Evolutionary conservation across 2,888 invertebrate genomes (phyloP).

Genomic region (Pristionchus maxplancki): DNA sequence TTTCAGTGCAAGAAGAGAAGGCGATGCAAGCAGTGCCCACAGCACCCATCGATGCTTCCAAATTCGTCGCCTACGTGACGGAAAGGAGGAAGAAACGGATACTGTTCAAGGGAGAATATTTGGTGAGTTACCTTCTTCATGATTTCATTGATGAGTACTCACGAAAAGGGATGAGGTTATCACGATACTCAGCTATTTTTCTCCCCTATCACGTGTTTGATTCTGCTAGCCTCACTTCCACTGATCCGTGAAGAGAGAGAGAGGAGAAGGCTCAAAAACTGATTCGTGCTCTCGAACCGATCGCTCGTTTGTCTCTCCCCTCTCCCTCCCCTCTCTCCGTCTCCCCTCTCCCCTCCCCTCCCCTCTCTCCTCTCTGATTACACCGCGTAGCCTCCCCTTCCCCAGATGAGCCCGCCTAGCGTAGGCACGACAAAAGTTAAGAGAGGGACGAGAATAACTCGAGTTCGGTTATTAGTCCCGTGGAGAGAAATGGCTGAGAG

Average conservation of each 20-base stretch:
- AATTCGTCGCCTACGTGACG: slow-evolving; percentile 77
- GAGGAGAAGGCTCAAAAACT: slow-evolving; percentile 24
- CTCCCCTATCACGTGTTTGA: neutral
- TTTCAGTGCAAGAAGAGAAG: slow-evolving; percentile 78
- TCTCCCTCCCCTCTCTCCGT: neutral
- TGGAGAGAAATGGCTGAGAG: neutral
- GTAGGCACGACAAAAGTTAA: slow-evolving; percentile 40
- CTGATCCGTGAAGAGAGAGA: neutral
- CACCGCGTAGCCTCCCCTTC: neutral
- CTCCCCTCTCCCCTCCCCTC: slow-evolving; percentile 2
- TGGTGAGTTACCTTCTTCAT: slow-evolving; percentile 69
- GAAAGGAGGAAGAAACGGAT: slow-evolving; percentile 77
- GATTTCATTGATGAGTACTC: too few species aligned
- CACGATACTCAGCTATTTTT: neutral
- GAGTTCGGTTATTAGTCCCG: slow-evolving; percentile 14
- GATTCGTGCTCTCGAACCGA: neutral
- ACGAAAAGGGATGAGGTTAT: neutral
- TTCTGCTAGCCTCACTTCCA: slow-evolving; percentile 1
- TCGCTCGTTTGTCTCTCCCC: neutral
- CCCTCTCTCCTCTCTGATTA: neutral
- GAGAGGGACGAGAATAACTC: slow-evolving; percentile 25
- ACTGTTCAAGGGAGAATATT: slow-evolving; percentile 77
- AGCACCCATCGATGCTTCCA: slow-evolving; percentile 75
- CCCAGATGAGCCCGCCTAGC: slow-evolving; percentile 40
- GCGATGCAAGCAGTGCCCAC: slow-evolving; percentile 77